A percentile compares a stretch with the other conserved stretches of the same genome.
phyloP scores from a whole-genome alignment of 1,140 invertebrate species.

The Vollenhovia emeryi region DNA sequence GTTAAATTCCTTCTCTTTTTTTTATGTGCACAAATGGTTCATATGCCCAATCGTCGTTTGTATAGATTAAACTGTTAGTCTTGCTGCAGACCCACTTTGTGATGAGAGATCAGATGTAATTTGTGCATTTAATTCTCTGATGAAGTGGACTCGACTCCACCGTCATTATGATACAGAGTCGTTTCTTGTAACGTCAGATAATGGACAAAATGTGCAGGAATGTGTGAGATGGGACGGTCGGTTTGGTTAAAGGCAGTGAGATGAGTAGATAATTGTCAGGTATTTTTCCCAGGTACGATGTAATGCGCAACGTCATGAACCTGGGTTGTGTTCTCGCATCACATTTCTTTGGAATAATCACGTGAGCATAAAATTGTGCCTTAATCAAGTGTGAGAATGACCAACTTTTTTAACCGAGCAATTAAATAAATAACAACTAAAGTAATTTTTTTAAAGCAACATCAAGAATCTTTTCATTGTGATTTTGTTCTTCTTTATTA shows the following conservation, averaged over 20 bases:
- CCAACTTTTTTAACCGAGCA: neutral
- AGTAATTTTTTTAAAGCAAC: neutral
- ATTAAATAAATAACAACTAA: neutral
- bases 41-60: neutral
- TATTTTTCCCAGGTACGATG: conserved; percentile 23
- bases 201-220: conserved; percentile 59
- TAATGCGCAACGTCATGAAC: neutral
- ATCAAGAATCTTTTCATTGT: neutral
- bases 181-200: conserved; percentile 49
- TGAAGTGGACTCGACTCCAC: conserved; percentile 24
- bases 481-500: neutral
- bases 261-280: conserved; percentile 56
- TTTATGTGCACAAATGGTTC: neutral
- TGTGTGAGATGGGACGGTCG: conserved; percentile 10
- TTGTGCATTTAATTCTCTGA: conserved; percentile 47
- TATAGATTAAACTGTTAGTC: conserved; percentile 5
- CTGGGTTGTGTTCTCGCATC: neutral
- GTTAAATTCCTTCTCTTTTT: neutral
- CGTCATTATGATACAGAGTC: conserved; percentile 38
- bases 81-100: neutral
- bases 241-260: conserved; percentile 22
- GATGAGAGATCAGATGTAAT: conserved; percentile 26
- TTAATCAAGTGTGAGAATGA: neutral
- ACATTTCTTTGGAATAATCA: neutral
- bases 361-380: conserved; percentile 24